Conservation (phyloP, 2,797 vertebrate species). For the Cephalopachus bancanus region DNA sequence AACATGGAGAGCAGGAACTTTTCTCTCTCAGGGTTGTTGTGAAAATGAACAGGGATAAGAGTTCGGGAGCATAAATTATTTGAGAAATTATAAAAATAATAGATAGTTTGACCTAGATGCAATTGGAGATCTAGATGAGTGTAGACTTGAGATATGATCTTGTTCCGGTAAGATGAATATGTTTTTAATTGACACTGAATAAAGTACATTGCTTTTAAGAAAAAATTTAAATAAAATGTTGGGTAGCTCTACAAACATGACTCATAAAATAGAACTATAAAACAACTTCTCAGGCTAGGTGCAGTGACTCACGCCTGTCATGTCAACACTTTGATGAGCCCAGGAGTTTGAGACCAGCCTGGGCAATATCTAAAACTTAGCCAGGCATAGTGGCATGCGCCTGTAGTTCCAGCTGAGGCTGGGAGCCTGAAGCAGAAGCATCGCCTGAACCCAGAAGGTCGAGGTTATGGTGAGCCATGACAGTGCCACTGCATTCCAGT, state of each 20-base stretch:
- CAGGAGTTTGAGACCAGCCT: no score
- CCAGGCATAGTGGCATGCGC: no score
- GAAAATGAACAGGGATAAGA: conserved; percentile 49
- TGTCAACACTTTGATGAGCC: no score
- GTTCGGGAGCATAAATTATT: not conserved
- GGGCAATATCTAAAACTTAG: no score
- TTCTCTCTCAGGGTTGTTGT: not conserved
- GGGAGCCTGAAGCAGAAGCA: no score
- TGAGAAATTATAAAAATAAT: conserved; percentile 42
- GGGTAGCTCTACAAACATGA: conserved; percentile 33
- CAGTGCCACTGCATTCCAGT: no score
- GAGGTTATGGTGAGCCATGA: no score
- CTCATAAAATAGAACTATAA: conserved; percentile 63
- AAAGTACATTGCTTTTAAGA: conserved; percentile 57
- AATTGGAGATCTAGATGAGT: not conserved
- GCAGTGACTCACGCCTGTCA: no score
- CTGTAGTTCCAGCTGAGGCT: no score
- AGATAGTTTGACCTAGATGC: conserved; percentile 5
- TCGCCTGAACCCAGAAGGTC: no score
- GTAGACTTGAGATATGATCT: not conserved
- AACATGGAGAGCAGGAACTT: not conserved
- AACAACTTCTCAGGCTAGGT: not conserved
- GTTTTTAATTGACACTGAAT: conserved; percentile 47
- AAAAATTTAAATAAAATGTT: conserved; percentile 40
- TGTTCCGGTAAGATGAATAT: conserved; percentile 35